Base-by-base conservation (phyloP, 2,888 invertebrate genomes). In the Cantharis flavilabris region DNA sequence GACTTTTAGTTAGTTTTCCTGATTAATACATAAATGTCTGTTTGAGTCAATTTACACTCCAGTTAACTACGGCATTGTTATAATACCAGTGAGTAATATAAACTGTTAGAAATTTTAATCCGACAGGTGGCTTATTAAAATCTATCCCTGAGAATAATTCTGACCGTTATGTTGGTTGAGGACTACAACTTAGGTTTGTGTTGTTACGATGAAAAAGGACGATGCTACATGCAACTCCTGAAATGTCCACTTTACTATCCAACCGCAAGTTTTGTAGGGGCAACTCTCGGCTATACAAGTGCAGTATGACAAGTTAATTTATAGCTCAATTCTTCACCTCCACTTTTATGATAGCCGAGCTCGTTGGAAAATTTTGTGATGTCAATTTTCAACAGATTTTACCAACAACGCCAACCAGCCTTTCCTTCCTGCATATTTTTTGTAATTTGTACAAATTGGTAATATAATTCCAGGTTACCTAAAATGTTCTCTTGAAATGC, bases 81-180 rank as follows among this genome's bases (percentile, higher is more conserved):
- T 77, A 77, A 75, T 72, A 75, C 77, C 74, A 73, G 75, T 62
- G 73, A 77, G 63, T 73, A 77, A 77, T 71, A 71, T 69, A 74
- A 71, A 77, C 74, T 77, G 70, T 69, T 75, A 72, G 77, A 77
- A 77, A 78, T 78, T 78, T 78, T 78, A 78, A 75, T 78, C 77
- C 75, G 77, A 78, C 77, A 78, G 77, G 77, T 78, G 77, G 77
- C 75, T 78, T 78, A 78, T 78, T 78, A 78, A 78, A 78, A 75
- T 75, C 75, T 78, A 75, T 72, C 77, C 70, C 70, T 75, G 77
- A 73, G 72, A 78, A 72, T 74, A 75, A 73, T 75, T 72, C 75
- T 78, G 77, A 78, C 77, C 77, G 75, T 75, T 72, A 69, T 69
- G 72, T 73, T 70, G n/a, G 49, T 49, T 11, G 72, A 75, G 72